These are phyloP conservation scores for Dicentrarchus labrax DNA, from an alignment of 2,113 vertebrate species.

Conservation along the genomic window DNA sequence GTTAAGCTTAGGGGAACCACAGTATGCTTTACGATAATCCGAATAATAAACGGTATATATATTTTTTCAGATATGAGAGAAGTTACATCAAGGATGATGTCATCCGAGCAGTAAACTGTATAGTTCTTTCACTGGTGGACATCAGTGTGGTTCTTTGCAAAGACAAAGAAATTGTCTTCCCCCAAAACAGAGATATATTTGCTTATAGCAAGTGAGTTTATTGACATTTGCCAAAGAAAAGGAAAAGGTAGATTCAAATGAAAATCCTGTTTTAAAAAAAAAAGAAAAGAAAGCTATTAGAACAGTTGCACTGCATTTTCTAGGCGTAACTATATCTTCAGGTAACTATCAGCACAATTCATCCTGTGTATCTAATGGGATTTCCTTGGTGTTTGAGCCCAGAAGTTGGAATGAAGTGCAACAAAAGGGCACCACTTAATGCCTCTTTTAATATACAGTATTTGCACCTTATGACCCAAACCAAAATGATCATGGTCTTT, in stretches of 20 bases:
- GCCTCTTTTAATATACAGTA: slow-evolving; percentile 83
- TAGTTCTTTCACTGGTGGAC: slow-evolving; percentile 69
- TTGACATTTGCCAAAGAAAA: slow-evolving; percentile 87
- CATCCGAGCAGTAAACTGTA: slow-evolving; percentile 51
- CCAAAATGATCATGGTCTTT: slow-evolving; percentile 82
- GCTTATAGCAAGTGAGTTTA: slow-evolving; percentile 71
- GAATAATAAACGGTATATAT: slow-evolving; percentile 43
- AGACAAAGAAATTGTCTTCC: slow-evolving; percentile 69
- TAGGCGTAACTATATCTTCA: slow-evolving; percentile 90
- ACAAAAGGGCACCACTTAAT: slow-evolving; percentile 78
- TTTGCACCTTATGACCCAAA: slow-evolving; percentile 87
- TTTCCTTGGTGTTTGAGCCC: slow-evolving; percentile 70
- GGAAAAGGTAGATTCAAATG: slow-evolving; percentile 75
- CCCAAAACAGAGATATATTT: slow-evolving; percentile 67
- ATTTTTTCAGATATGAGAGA: slow-evolving; percentile 57
- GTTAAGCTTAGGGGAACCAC: slow-evolving; percentile 45
- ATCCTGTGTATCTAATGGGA: slow-evolving; percentile 84
- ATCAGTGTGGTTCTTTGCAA: slow-evolving; percentile 67
- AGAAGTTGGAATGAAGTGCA: slow-evolving; percentile 78
- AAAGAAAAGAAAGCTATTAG: slow-evolving; percentile 74
- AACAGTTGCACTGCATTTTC: slow-evolving; percentile 87
- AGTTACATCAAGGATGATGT: slow-evolving; percentile 44
- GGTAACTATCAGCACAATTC: slow-evolving; percentile 95
- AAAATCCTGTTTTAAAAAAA: slow-evolving; percentile 50
- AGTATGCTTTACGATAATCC: slow-evolving; percentile 51